Conservation (phyloP, 1,140 invertebrate species). For the Listronotus oregonensis region DNA sequence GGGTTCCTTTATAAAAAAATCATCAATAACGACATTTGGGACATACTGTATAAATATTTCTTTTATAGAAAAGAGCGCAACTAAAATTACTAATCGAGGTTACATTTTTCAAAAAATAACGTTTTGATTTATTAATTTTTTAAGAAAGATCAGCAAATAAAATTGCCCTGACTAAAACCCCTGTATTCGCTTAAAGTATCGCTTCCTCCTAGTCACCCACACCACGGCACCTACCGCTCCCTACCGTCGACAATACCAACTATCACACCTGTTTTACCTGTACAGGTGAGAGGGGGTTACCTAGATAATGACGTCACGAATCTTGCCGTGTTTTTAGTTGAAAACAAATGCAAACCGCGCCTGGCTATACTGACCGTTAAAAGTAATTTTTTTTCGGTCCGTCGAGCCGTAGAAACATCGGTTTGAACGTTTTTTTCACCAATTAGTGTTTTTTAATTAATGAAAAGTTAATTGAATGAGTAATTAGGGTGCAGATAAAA, state of each 20-base stretch:
- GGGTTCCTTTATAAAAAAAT: too few species aligned
- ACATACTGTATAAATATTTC: too few species aligned
- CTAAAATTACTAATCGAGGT: too few species aligned
- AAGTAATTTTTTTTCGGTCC: constrained; percentile 8
- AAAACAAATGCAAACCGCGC: constrained; percentile 19
- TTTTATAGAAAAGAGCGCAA: too few species aligned
- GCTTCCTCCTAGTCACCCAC: background rate
- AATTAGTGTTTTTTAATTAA: constrained; percentile 8
- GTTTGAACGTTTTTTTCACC: background rate
- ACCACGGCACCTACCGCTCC: background rate
- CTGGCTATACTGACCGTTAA: constrained; percentile 13
- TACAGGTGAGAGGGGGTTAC: constrained; percentile 29
- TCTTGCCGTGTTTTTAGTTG: constrained; percentile 8
- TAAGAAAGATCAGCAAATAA: too few species aligned
- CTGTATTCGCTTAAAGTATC: background rate
- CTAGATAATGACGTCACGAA: constrained; percentile 10
- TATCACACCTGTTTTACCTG: constrained; percentile 32
- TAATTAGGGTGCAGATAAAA: constrained; percentile 26
- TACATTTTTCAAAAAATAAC: too few species aligned
- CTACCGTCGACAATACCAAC: constrained; percentile 1
- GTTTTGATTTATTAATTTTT: too few species aligned
- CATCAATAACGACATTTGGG: too few species aligned
- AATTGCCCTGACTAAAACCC: background rate
- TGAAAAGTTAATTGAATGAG: constrained; percentile 9
- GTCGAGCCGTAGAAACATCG: background rate